These are phyloP conservation scores for Pelobates cultripes DNA, from an alignment of 2,797 vertebrate species.

Conservation along the genomic window DNA sequence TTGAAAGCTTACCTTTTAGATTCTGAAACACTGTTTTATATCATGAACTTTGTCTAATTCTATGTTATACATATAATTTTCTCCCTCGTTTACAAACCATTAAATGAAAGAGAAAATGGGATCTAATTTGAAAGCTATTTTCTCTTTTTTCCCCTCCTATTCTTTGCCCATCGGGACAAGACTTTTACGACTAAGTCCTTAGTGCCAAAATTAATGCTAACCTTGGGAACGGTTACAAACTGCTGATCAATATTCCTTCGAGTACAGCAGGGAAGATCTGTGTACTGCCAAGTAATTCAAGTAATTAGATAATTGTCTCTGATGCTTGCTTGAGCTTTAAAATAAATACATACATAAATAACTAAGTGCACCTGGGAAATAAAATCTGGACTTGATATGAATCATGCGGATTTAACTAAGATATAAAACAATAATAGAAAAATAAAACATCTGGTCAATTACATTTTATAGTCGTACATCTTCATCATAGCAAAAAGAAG, in stretches of 20 bases:
- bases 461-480: slow-evolving; percentile 48
- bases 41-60: slow-evolving; percentile 5
- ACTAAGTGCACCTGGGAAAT: slow-evolving; percentile 53
- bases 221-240: slow-evolving; percentile 46
- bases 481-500: slow-evolving; percentile 34
- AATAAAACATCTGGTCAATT: slow-evolving; percentile 57
- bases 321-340: slow-evolving; percentile 50
- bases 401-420: slow-evolving; percentile 46
- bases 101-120: slow-evolving; percentile 30
- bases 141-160: slow-evolving; percentile 14
- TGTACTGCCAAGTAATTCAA: slow-evolving; percentile 48
- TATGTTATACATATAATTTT: slow-evolving; percentile 11
- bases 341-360: slow-evolving; percentile 54
- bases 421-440: slow-evolving; percentile 52
- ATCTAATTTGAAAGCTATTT: slow-evolving; percentile 49
- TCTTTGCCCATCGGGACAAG: slow-evolving; percentile 11
- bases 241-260: slow-evolving; percentile 46
- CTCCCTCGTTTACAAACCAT: slow-evolving; percentile 32
- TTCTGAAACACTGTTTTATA: not conserved
- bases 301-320: slow-evolving; percentile 53
- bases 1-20: not conserved
- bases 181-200: slow-evolving; percentile 46
- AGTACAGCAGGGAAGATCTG: slow-evolving; percentile 33
- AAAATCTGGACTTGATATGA: slow-evolving; percentile 41
- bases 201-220: slow-evolving; percentile 50